Base-by-base conservation (phyloP, 2,113 vertebrate genomes). In the Tachycineta bicolor region DNA sequence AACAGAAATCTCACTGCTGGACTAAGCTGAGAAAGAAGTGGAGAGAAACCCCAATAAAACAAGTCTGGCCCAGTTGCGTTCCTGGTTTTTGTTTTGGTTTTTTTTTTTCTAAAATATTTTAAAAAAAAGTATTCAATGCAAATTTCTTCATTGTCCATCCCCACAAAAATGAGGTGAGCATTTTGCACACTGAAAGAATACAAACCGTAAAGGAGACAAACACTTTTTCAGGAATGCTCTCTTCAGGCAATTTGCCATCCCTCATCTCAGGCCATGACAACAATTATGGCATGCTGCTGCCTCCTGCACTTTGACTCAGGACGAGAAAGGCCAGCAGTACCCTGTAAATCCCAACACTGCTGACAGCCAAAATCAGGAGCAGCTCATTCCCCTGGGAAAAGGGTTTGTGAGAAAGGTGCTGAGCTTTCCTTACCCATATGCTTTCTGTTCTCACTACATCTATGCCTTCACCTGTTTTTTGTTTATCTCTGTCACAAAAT, bases 361-460 rank as follows among this genome's bases (percentile, higher is more conserved):
- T 71, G 86, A 95, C 89, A 95, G 64, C 85, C 69, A 93, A 88
- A 93, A 73, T 91, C 96, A 90, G 29, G 82, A 92, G 76, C 94
- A 95, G 83, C 76, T 78, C 83, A 64, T 93, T 96, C 92, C 88
- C 64, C 39, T 68, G 67, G 83, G 93, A 78, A 94, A 92, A 93
- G 89, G 81, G 76, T 81, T 87, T 92, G 63, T 81, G 71, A 46
- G 63, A 89, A 94, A 91, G 94, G 93, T 95, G 83, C 85, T 91
- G 83, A 94, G 85, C 75, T 89, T 43, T 80, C 73, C 77, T 74
- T 79, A 82, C 62, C 58, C 96, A 97, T 96, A 74, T 87, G 94
- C 90, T 96, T 96, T 93, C 75, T 93, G 65, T 94, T 96, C 89
- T 96, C 90, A 94, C 95, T 85, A 93, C 77, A 90, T 94, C 83